Evolutionary conservation across 2,797 vertebrate species (phyloP).

Genomic region (Falco berigora): DNA sequence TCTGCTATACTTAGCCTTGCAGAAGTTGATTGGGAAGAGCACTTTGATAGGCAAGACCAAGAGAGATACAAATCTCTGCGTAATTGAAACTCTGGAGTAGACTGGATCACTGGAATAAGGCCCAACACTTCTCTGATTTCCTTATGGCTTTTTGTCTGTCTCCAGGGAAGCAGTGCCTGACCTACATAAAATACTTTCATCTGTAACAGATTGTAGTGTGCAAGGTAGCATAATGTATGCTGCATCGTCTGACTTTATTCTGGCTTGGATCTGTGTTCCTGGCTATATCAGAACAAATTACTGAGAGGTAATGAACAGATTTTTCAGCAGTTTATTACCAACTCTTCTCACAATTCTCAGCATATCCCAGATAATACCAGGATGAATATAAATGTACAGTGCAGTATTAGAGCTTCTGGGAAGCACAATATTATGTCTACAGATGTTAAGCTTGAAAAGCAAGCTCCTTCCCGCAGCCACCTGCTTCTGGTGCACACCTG

Average conservation of each 20-base stretch:
- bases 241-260: background rate
- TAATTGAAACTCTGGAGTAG: background rate
- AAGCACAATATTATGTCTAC: background rate
- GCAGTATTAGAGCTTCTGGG: background rate
- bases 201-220: background rate
- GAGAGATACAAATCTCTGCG: background rate
- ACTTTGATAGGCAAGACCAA: background rate
- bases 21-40: background rate
- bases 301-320: background rate
- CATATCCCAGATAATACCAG: background rate
- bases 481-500: background rate
- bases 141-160: background rate
- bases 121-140: background rate
- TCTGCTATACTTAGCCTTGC: background rate
- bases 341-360: background rate
- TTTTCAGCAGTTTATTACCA: background rate
- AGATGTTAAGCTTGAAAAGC: background rate
- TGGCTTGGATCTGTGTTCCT: background rate
- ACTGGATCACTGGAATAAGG: background rate
- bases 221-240: background rate
- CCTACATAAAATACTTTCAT: slow-evolving; percentile 34
- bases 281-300: background rate
- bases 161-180: slow-evolving; percentile 11
- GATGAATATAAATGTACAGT: background rate
- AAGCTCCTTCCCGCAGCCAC: background rate